Evolutionary conservation across 2,113 vertebrate species (phyloP).

Genomic region (Ciconia stormi): DNA sequence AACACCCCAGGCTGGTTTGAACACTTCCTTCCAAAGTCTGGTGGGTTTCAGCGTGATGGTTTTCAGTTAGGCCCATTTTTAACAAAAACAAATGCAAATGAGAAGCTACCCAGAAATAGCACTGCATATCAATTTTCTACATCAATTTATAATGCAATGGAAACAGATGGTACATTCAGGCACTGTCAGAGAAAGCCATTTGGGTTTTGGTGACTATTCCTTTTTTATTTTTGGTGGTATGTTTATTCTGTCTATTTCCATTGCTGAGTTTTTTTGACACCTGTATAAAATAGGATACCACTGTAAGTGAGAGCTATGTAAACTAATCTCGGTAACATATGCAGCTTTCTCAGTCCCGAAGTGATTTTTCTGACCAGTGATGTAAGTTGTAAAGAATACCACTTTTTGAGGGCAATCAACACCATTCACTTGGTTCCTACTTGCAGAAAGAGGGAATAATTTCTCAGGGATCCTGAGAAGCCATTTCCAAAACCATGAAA

Average conservation of each 20-base stretch:
- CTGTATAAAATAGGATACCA: neutral
- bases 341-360: neutral
- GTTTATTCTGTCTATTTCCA: conserved; percentile 19
- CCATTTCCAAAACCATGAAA: neutral
- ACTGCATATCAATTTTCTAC: conserved; percentile 13
- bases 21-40: neutral
- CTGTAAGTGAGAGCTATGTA: neutral
- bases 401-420: neutral
- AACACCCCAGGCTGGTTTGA: neutral
- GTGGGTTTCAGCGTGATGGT: neutral
- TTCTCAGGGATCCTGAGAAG: neutral
- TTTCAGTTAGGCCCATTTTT: neutral
- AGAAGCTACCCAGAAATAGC: conserved; percentile 33
- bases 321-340: neutral
- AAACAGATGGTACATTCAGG: conserved; percentile 58
- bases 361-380: neutral
- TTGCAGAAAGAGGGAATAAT: neutral
- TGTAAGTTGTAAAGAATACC: neutral
- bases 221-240: neutral
- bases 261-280: conserved; percentile 13
- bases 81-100: conserved; percentile 57
- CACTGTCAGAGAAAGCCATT: conserved; percentile 18
- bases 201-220: neutral
- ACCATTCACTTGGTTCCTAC: neutral
- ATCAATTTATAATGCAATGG: conserved; percentile 38